Conservation (phyloP, 2,797 vertebrate species). For the Hippoglossus hippoglossus region DNA sequence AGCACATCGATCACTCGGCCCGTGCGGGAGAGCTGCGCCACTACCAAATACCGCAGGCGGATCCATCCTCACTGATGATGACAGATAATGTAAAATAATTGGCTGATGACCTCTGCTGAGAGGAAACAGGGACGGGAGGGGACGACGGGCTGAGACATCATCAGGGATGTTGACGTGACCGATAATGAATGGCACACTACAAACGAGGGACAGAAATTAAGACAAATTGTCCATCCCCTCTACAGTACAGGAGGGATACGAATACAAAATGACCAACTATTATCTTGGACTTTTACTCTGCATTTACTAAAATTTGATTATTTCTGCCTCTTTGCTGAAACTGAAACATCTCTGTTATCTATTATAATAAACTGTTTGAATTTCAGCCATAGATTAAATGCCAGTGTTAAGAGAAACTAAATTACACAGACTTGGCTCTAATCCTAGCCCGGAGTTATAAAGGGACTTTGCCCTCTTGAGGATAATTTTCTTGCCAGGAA, state of each 20-base stretch:
- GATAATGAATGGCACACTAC: conserved; percentile 6
- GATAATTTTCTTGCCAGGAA: conserved; percentile 1
- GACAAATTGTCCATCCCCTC: not conserved
- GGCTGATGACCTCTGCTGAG: conserved; percentile 54
- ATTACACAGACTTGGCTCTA: conserved; percentile 25
- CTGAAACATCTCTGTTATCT: conserved; percentile 27
- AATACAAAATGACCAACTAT: not conserved
- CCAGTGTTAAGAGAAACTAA: conserved; percentile 30
- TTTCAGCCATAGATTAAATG: conserved; percentile 37
- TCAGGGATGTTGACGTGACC: conserved; percentile 24
- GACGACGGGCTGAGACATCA: conserved; percentile 13
- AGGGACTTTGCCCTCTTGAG: not conserved
- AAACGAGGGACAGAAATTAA: conserved; percentile 10
- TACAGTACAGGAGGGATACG: not conserved
- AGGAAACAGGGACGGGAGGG: conserved; percentile 23
- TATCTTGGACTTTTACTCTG: conserved; percentile 10
- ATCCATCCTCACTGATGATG: conserved; percentile 61
- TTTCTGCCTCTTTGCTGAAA: conserved; percentile 25
- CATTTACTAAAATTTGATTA: conserved; percentile 38
- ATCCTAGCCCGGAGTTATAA: conserved; percentile 22
- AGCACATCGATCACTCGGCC: conserved; percentile 57
- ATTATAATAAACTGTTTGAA: conserved; percentile 22
- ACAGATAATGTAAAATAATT: conserved; percentile 63
- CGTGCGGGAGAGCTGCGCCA: conserved; percentile 25
- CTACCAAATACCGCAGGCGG: conserved; percentile 36